Conservation (phyloP, 2,888 invertebrate species). For the Panzeria rudis region DNA sequence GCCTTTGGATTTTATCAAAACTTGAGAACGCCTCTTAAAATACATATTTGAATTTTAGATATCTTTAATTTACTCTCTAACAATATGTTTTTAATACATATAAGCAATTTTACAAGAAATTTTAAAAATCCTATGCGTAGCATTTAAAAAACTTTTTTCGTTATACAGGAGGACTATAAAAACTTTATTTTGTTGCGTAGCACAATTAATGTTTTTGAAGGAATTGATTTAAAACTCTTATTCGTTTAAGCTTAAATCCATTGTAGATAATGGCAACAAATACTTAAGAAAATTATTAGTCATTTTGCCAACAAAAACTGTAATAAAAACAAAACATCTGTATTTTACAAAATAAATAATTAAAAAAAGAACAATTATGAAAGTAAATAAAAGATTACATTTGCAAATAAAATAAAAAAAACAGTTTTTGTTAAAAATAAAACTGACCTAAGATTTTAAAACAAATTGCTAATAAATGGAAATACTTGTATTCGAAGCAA, state of each 20-base stretch:
- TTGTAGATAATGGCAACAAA: neutral
- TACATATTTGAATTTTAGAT: no score
- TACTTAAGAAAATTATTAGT: conserved; percentile 11
- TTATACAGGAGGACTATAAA: no score
- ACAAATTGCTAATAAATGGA: conserved; percentile 15
- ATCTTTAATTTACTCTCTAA: no score
- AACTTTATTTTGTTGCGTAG: no score
- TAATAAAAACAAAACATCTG: conserved; percentile 5
- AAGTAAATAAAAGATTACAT: conserved; percentile 48
- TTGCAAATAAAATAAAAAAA: conserved; percentile 11
- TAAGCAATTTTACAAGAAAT: no score
- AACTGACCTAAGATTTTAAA: conserved; percentile 65
- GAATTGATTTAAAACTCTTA: no score
- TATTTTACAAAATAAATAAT: neutral
- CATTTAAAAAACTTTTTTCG: no score
- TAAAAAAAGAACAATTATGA: neutral
- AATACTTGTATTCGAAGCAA: conserved; percentile 11
- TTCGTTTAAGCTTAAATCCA: neutral
- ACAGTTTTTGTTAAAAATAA: conserved; percentile 43
- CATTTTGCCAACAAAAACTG: neutral
- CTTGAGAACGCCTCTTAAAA: no score
- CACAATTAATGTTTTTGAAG: no score
- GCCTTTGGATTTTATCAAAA: no score
- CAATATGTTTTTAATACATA: no score
- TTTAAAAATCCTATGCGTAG: no score